These are phyloP conservation scores for Hylomyscus alleni DNA, from an alignment of 2,797 vertebrate species.

Conservation along the genomic window DNA sequence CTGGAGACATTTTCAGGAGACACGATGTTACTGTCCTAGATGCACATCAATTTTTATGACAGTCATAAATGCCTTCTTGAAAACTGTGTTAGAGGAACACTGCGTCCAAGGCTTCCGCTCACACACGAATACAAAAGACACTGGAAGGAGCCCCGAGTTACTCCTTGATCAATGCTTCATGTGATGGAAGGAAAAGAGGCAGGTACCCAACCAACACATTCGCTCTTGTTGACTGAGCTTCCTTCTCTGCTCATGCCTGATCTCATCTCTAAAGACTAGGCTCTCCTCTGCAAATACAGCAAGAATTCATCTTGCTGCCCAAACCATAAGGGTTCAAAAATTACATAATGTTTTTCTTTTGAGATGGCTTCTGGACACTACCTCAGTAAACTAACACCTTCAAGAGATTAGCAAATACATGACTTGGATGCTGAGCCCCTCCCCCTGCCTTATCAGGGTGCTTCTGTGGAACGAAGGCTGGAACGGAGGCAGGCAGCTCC, in stretches of 20 bases:
- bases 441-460: not conserved
- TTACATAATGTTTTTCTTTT: constrained; percentile 19
- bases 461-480: not conserved
- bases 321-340: constrained; percentile 58
- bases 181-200: not conserved
- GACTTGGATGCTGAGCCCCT: not conserved
- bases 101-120: not conserved
- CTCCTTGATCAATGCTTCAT: not conserved
- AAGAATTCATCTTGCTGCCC: constrained; percentile 18
- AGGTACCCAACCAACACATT: not conserved
- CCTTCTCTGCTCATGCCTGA: not conserved
- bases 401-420: constrained; percentile 7
- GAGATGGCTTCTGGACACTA: constrained; percentile 62
- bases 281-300: constrained; percentile 1
- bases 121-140: not conserved
- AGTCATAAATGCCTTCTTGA: not conserved
- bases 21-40: not conserved
- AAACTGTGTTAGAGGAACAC: not conserved
- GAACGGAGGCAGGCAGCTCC: not conserved
- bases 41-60: not conserved
- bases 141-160: not conserved
- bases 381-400: constrained; percentile 71
- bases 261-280: constrained; percentile 10
- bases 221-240: not conserved
- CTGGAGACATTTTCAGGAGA: not conserved